These are phyloP conservation scores for Drosophila dives DNA, from an alignment of 2,888 invertebrate genomes.

Conservation along the genomic window DNA sequence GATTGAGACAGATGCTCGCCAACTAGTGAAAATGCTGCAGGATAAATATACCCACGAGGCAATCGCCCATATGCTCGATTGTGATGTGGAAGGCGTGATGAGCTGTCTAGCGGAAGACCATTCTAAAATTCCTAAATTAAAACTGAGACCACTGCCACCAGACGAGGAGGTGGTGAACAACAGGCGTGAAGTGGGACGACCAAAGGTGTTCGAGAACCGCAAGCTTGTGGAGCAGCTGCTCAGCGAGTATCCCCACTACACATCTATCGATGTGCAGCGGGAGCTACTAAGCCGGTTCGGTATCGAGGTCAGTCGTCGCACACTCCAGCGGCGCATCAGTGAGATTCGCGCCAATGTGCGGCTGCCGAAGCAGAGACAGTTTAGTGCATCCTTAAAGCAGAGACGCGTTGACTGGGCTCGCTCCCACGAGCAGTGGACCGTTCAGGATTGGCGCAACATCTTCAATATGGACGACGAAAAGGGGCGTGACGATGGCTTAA, in stretches of 20 bases:
- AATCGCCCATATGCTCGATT: constrained; percentile 64
- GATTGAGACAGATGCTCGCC: constrained; percentile 24
- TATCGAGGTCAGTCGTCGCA: constrained; percentile 66
- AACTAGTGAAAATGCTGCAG: constrained; percentile 44
- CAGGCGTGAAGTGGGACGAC: constrained; percentile 57
- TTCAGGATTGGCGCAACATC: constrained; percentile 65
- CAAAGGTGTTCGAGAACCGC: constrained; percentile 63
- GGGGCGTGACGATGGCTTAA: background rate
- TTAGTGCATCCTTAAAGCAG: constrained; percentile 20
- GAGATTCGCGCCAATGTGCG: constrained; percentile 47
- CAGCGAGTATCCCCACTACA: constrained; percentile 48
- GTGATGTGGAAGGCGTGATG: constrained; percentile 53
- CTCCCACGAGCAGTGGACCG: constrained; percentile 61
- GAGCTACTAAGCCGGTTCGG: constrained; percentile 47
- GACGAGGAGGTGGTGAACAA: constrained; percentile 5
- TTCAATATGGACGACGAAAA: constrained; percentile 73
- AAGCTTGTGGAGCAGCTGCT: constrained; percentile 57
- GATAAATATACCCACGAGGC: constrained; percentile 46
- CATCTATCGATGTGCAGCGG: constrained; percentile 64
- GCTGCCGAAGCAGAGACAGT: background rate
- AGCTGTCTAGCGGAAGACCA: constrained; percentile 41
- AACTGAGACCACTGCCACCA: constrained; percentile 1
- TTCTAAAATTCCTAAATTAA: constrained; percentile 31
- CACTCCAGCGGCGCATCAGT: constrained; percentile 67
- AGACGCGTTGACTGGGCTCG: constrained; percentile 58